Base-by-base conservation (phyloP, 2,797 vertebrate genomes). In the Phrynocephalus guinanensis region DNA sequence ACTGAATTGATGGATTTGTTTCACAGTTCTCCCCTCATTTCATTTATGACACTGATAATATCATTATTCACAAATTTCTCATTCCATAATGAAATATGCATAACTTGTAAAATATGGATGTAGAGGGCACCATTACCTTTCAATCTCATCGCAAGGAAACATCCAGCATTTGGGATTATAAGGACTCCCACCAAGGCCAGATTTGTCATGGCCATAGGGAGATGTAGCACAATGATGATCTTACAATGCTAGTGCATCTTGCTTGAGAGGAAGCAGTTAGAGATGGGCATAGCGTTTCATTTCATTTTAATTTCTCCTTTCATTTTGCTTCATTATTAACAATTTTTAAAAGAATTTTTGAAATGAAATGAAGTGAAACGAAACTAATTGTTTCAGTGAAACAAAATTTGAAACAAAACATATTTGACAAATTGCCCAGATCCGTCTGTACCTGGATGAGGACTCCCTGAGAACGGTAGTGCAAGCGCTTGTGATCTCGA, bases 41-140 rank as follows among this genome's bases (percentile, higher is more conserved):
- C 87, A 94, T 95, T 94, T 95, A 84, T 94, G 94, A 95, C 33
- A 66, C 84, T 94, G 95, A 93, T 95, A 88, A 91, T 90, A 79
- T 71, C 92, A 95, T 96, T 94, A 95, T 89, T 97, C 95, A 96
- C 56, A 87, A 90, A 73, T 66, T 78, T 90, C 67, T 95, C 83
- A 86, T 90, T 0, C 0, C 84, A 83, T 93, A 90, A 94, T 94
- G 89, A 93, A 96, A 94, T 93, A 95, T 44, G 33, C 78, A 94
- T 67, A 80, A 71, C 73, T 93, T 95, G 91, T 95, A 95, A 96
- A 95, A 93, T 91, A 93, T 87, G 72, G 77, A 77, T 94, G 94
- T 87, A 87, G 83, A 91, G 93, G 95, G 93, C 89, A 93, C 67
- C 18, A 70, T 72, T 83, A 89, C 38, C 5, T 91, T 94, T 94